Evolutionary conservation across 1,140 invertebrate species (phyloP), one percentile per base, ranked within the genome.

Genomic region (Fopius arisanus): DNA sequence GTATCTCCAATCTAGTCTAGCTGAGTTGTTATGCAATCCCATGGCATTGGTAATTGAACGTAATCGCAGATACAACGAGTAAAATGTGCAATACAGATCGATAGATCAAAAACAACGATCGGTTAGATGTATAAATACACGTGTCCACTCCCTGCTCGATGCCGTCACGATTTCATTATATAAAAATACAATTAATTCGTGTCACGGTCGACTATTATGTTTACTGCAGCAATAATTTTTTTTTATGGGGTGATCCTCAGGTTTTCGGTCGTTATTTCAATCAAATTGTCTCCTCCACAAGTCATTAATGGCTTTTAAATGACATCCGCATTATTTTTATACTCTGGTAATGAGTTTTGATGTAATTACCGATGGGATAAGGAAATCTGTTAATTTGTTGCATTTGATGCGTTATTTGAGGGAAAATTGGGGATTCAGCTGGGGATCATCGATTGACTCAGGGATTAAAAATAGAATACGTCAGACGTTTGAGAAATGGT

Each of bases 171-270:
- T 59, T 59, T 59, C 63, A 79, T 82, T 81, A 79, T 77, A 77
- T 79, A 81, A 82, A 77, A 81, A 77, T 80, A 82, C 80, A 82
- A 78, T 82, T 81, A 78, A 84, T 83, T 78, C 77, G 76, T 83
- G 83, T 81, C 83, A 84, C 77, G 83, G 83, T 80, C 81, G 74
- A 70, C 75, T 79, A 77, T 82, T 83, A 26, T 59, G 23, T 59
- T 59, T 28, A 23, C 10, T 1, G 12, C 43, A 16, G 10, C 40
- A 48, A 16, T 48, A 7, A 16, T 16, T 48, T 48, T 37, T 37
- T 48, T 19, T 48, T 16, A 48, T 48, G 16, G n/a, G n/a, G 43
- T 48, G 43, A 0, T 37, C 12, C 1, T 7, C 2, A 37, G 1
- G 7, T 5, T 37, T 37, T 10, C 33, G 33, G 9, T 1, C 9